Base-by-base conservation (phyloP, 2,888 invertebrate species). In the Trisateles emortualis region DNA sequence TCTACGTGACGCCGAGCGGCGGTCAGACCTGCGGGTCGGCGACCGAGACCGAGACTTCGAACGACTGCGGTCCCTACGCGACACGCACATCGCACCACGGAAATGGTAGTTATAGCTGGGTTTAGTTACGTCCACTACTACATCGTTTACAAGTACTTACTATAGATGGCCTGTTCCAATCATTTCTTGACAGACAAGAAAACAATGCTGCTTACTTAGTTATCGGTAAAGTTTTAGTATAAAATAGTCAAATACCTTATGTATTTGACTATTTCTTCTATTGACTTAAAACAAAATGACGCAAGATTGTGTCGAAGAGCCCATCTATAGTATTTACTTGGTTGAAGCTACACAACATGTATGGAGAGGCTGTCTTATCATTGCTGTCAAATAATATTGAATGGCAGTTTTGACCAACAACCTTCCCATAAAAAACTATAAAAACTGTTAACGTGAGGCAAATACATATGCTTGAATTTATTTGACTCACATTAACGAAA, bases 51-150 rank as follows among this genome's bases (percentile, higher is more conserved):
- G 83, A 30, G 84, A 83, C 79, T 83, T 84, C 42, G 87, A 86
- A 59, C 77, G 81, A 78, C 90, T 90, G 86, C 88, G 87, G 59
- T 83, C 88, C 88, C 92, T 91, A 82, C 60, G 61, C 71, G 77
- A 68, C 67, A 59, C 54, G 62, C 68, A 73, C 49, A 68, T 59
- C 71, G 69, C 65, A 72, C 72, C 59, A 61, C 61, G 64, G 45
- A 56, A 68, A 74, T 55, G 52, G 66, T 63, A 65, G 71, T 65
- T 63, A 66, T 62, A 64, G 59, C 64, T 43, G 32, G 52, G 33
- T 69, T 78, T 74, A 76, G 67, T 75, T 59, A 69, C 59, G 49
- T 51, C 54, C 43, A 52, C 61, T 62, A 59, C 52, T 52, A 19
- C 5, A 5, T 2, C 5, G 5, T 5, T 19, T 19, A 2, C 19